These are phyloP conservation scores for Scolopax bukidnonensis DNA, from an alignment of 2,797 vertebrate genomes.

Conservation along the genomic window DNA sequence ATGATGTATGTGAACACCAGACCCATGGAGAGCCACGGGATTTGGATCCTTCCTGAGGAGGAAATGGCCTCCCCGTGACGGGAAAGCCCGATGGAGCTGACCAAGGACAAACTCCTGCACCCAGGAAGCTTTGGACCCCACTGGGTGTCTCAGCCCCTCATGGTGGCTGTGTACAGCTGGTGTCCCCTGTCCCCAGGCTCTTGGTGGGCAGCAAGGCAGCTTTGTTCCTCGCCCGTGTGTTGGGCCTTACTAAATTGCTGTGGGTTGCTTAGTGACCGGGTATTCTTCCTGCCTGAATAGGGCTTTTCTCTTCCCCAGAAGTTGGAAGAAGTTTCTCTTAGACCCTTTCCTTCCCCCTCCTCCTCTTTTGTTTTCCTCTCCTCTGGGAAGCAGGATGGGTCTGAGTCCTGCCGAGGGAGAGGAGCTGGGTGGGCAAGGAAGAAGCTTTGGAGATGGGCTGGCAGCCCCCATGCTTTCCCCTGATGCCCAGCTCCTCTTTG, in stretches of 20 bases:
- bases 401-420: neutral
- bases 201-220: neutral
- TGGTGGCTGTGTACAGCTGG: neutral
- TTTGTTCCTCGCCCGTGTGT: neutral
- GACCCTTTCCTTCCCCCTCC: conserved; percentile 41
- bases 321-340: conserved; percentile 57
- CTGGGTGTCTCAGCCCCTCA: neutral
- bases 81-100: neutral
- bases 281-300: conserved; percentile 71
- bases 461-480: rapidly evolving
- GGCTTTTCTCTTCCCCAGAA: conserved; percentile 49
- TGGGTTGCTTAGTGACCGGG: conserved; percentile 70
- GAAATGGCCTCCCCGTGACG: rapidly evolving
- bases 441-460: neutral
- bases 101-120: neutral
- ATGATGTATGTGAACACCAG: neutral
- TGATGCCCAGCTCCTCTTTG: rapidly evolving
- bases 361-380: conserved; percentile 28
- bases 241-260: neutral
- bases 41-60: neutral
- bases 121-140: neutral
- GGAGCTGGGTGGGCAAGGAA: neutral
- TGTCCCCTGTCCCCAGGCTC: neutral
- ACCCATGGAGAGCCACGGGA: rapidly evolving
- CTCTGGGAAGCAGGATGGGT: neutral